phyloP scores from a whole-genome alignment of 2,113 vertebrate species.

The Beaufortia kweichowensis region DNA sequence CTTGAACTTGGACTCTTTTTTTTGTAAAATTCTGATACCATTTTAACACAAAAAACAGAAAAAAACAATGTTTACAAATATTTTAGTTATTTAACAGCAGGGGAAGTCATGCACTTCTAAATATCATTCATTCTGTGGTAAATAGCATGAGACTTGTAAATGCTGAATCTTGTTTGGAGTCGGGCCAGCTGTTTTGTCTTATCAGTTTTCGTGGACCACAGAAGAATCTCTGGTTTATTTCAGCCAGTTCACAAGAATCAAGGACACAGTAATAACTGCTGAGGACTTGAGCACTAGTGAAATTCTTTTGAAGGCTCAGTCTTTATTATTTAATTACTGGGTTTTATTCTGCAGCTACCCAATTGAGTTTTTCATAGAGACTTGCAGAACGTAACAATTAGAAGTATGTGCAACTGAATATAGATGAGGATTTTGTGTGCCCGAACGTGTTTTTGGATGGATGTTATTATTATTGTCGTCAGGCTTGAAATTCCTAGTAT shows the following conservation, averaged over 20 bases:
- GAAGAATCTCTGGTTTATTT: conserved; percentile 41
- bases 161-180: background rate
- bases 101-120: conserved; percentile 11
- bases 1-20: too few relatives aligned
- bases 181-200: conserved; percentile 7
- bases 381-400: background rate
- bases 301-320: too few relatives aligned
- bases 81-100: background rate
- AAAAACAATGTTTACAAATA: conserved; percentile 18
- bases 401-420: conserved; percentile 32
- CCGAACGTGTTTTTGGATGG: conserved; percentile 52
- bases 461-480: conserved; percentile 62
- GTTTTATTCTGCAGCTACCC: too few relatives aligned
- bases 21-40: background rate
- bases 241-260: conserved; percentile 32
- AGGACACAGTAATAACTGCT: background rate
- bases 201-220: conserved; percentile 12
- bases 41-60: too few relatives aligned
- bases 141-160: background rate
- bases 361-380: too few relatives aligned
- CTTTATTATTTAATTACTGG: too few relatives aligned
- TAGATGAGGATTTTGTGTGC: conserved; percentile 59
- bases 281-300: too few relatives aligned
- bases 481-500: conserved; percentile 11
- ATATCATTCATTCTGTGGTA: too few relatives aligned